These are phyloP conservation scores for Drosophila tani DNA, from an alignment of 1,140 invertebrate species.

Conservation along the genomic window DNA sequence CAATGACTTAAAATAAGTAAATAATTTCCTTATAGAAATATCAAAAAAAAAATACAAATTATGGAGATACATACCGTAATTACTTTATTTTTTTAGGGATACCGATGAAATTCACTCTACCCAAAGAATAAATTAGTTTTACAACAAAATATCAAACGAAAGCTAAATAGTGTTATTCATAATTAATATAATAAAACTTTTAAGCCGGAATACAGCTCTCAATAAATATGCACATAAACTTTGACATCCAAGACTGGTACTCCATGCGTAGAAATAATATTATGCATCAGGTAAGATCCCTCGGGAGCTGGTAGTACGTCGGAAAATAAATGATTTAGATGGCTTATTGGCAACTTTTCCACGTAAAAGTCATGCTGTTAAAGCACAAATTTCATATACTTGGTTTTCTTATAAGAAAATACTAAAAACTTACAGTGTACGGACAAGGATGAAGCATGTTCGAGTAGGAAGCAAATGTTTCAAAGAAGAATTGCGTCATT, in stretches of 20 bases:
- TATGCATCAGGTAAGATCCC: not conserved
- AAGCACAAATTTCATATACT: not conserved
- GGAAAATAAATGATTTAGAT: not conserved
- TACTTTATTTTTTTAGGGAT: too few species aligned
- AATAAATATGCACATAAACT: not conserved
- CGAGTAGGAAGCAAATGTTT: not conserved
- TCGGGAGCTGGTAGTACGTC: not conserved
- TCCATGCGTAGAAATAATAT: not conserved
- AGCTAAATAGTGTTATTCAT: too few species aligned
- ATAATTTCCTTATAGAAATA: not conserved
- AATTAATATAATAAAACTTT: too few species aligned
- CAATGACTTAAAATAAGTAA: too few species aligned
- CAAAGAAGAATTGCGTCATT: not conserved
- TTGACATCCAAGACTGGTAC: not conserved
- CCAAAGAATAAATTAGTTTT: too few species aligned
- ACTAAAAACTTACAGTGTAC: not conserved
- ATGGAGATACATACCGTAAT: too few species aligned
- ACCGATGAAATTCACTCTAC: too few species aligned
- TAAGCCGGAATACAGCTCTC: not conserved
- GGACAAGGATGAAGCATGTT: conserved; percentile 4
- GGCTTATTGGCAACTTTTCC: conserved; percentile 6
- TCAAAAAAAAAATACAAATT: not conserved
- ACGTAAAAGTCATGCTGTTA: conserved; percentile 5
- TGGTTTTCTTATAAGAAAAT: not conserved
- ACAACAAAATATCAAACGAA: too few species aligned